phyloP scores from a whole-genome alignment of 2,113 vertebrate species.

The Onychostoma macrolepis region DNA sequence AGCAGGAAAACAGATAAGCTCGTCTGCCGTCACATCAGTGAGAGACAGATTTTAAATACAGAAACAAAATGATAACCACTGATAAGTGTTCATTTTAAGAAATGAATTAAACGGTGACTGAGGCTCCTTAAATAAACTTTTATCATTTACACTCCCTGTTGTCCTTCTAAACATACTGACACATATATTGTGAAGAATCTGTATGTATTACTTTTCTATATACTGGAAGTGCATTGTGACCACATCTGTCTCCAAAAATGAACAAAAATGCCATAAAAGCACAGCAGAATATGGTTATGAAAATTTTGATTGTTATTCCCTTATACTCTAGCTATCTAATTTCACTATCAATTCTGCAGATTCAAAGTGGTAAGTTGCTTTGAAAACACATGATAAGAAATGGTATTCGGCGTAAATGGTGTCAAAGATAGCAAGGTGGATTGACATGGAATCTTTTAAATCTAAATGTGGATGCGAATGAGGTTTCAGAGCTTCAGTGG shows the following conservation, averaged over 20 bases:
- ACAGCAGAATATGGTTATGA: neutral
- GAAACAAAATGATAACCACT: neutral
- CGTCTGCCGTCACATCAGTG: neutral
- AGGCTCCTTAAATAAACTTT: neutral
- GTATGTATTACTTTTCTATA: neutral
- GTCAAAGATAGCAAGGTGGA: neutral
- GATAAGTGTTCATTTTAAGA: neutral
- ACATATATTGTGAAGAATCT: neutral
- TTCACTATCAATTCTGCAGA: neutral
- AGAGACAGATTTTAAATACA: neutral
- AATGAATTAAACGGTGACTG: neutral
- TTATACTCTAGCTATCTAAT: neutral
- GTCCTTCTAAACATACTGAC: neutral
- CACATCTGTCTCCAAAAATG: neutral
- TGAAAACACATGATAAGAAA: neutral
- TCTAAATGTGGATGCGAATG: neutral
- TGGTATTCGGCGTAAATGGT: neutral
- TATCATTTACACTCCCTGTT: neutral
- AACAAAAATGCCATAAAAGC: neutral
- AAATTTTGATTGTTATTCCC: neutral
- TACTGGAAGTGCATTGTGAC: neutral
- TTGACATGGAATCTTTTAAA: neutral
- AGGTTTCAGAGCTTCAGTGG: neutral
- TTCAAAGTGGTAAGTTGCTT: neutral
- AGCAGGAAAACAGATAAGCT: slow-evolving; percentile 26